Base-by-base conservation (phyloP, 2,113 vertebrate genomes). In the Spilogale gracilis region DNA sequence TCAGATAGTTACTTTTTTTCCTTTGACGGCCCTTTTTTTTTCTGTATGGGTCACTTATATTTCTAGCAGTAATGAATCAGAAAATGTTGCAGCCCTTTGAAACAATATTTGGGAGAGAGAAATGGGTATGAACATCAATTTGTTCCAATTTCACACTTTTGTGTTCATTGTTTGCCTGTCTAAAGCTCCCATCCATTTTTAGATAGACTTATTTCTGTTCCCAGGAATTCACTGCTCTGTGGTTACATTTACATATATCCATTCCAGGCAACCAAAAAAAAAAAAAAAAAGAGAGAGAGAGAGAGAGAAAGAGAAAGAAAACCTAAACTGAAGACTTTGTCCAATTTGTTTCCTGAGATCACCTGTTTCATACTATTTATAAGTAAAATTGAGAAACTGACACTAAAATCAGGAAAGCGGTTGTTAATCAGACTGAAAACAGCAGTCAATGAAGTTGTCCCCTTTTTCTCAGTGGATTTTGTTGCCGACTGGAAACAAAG, bases 301-400 rank as follows among this genome's bases (percentile, higher is more conserved):
- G 38, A 38, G 38, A 38, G 38, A 38, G 38, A 38, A 38, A 38
- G 38, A 38, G 38, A 38, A 38, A 38, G 38, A 58, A 8, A 50
- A 25, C 2, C 54, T 23, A 74, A 13, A 60, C 96, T 76, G 50
- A 79, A 92, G 50, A 67, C 82, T 95, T 92, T 96, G 60, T 76
- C 25, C 91, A 95, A 86, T 94, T 45, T 45, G 0, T 95, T 97
- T 96, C 92, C 79, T 98, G 96, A 98, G 87, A 94, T 92, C 86
- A 96, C 71, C 38, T 97, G 48, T 89, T 94, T 97, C 63, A 2
- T 92, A 92, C 78, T 94, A 91, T 87, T 98, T 98, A 80, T 12
- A 92, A 94, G 71, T 97, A 60, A 98, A 97, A 97, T 81, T 80
- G 94, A 67, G 95, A 96, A 91, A 78, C 76, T 73, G 13, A 48